These are phyloP conservation scores for Heliocidaris erythrogramma DNA, from an alignment of 35 echinoderm and acorn worm genomes.

Conservation along the genomic window DNA sequence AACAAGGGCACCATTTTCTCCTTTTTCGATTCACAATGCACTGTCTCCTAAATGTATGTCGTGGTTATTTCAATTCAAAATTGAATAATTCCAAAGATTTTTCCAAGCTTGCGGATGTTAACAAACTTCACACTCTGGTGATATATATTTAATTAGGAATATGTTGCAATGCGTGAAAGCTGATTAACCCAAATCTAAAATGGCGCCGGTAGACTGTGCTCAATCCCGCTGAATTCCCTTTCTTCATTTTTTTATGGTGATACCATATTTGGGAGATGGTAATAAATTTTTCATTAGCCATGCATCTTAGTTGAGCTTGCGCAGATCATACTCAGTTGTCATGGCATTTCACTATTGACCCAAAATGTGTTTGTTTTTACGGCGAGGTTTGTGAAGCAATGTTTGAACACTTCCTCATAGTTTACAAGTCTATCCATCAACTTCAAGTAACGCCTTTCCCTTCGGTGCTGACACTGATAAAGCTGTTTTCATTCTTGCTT, in stretches of 20 bases:
- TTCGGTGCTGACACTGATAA: not conserved
- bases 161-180: not conserved
- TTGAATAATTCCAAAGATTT: not conserved
- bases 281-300: not conserved
- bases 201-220: not conserved
- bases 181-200: not conserved
- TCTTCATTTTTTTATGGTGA: not conserved
- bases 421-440: slow-evolving; percentile 12
- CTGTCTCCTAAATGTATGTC: not conserved
- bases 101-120: not conserved
- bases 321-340: not conserved
- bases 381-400: not conserved
- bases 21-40: not conserved
- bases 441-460: not conserved
- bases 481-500: not conserved
- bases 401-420: not conserved
- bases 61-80: not conserved
- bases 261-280: not conserved
- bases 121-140: not conserved
- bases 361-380: slow-evolving; percentile 5
- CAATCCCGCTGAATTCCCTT: not conserved
- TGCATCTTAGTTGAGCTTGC: not conserved
- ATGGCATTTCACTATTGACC: slow-evolving; percentile 16
- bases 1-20: not conserved
- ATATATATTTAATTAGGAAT: not conserved